A percentile compares a stretch with the other conserved stretches of the same genome.
Evolutionary conservation across 1,140 invertebrate species (phyloP).

Genomic region (Neodiprion lecontei): DNA sequence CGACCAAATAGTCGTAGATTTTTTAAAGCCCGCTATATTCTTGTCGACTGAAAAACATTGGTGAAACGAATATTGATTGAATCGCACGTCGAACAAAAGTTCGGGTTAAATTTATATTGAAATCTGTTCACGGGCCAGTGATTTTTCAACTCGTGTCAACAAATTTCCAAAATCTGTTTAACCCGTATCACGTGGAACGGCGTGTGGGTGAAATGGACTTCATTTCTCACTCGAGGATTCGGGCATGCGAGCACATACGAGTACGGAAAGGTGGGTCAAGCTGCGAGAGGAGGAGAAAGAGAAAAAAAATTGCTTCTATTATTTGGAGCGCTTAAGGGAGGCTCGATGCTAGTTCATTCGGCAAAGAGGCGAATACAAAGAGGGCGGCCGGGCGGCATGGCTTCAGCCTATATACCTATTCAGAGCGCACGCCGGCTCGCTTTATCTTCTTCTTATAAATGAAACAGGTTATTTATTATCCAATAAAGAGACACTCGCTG

Average conservation of each 20-base stretch:
- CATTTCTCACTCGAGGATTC: background rate
- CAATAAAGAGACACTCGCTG: constrained; percentile 4
- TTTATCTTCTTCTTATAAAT: constrained; percentile 8
- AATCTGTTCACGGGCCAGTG: background rate
- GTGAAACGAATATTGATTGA: no score
- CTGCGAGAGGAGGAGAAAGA: background rate
- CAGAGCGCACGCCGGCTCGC: background rate
- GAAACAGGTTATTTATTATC: constrained; percentile 4
- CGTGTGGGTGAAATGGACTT: background rate
- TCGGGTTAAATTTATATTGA: background rate
- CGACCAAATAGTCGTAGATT: no score
- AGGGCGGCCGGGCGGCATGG: background rate
- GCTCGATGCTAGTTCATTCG: constrained; percentile 2
- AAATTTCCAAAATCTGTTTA: no score
- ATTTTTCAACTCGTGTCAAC: background rate
- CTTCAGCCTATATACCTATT: background rate
- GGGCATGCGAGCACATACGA: no score
- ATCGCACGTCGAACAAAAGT: no score
- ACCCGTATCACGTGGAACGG: no score
- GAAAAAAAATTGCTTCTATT: background rate
- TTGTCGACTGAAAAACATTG: no score
- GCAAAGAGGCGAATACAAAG: constrained; percentile 1
- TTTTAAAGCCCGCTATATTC: no score
- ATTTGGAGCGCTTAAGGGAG: background rate
- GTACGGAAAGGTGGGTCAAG: background rate